A percentile compares a stretch with the other conserved stretches of the same genome.
Evolutionary conservation across 2,113 vertebrate genomes (phyloP).

Genomic region (Microcebus murinus): DNA sequence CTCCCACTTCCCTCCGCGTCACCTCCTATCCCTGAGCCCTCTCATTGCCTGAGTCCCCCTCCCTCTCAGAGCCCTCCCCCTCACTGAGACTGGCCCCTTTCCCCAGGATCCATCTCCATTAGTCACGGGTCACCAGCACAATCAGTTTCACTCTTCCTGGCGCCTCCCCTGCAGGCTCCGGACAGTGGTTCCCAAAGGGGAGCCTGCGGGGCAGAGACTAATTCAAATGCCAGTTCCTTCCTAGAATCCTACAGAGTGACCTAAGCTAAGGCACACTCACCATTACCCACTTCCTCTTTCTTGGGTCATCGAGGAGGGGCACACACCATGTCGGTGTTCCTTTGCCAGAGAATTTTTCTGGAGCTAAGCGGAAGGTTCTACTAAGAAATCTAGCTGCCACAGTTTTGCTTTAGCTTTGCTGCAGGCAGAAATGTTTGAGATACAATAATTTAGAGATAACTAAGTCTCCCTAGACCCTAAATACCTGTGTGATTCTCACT

Average conservation of each 20-base stretch:
- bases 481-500: neutral
- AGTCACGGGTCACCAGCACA: neutral
- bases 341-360: neutral
- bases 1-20: neutral
- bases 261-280: neutral
- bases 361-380: neutral
- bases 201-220: neutral
- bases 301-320: neutral
- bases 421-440: neutral
- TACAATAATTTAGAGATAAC: neutral
- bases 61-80: too few species aligned
- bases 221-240: neutral
- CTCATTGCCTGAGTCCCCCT: neutral
- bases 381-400: neutral
- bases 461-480: neutral
- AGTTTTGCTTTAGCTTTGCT: neutral
- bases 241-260: neutral
- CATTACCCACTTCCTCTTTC: conserved; percentile 9
- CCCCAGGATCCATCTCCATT: neutral
- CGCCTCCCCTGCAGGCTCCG: neutral
- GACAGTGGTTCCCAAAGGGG: neutral
- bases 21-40: neutral
- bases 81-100: neutral
- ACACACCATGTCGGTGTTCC: neutral
- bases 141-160: neutral